Evolutionary conservation across 1,140 invertebrate species (phyloP).

Genomic region (Platorchestia sp.): DNA sequence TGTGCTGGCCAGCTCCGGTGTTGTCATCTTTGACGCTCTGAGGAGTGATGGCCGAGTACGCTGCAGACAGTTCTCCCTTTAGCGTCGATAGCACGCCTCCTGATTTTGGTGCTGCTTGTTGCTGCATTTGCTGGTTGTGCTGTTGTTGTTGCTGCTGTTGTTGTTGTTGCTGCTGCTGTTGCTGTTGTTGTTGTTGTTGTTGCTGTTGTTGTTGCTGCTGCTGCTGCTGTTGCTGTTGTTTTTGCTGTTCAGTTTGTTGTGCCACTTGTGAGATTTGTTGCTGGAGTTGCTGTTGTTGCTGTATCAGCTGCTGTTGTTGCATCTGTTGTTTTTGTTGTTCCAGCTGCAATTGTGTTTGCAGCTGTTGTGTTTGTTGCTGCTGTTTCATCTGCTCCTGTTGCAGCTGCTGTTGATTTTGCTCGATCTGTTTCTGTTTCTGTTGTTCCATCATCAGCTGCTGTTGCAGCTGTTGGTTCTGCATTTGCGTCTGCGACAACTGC

Average conservation of each 20-base stretch:
- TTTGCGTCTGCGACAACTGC: slow-evolving; percentile 32
- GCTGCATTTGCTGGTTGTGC: background rate
- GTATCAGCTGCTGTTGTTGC: slow-evolving; percentile 59
- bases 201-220: slow-evolving; percentile 21
- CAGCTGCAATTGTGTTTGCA: slow-evolving; percentile 53
- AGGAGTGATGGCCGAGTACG: slow-evolving; percentile 57
- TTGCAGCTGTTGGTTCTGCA: slow-evolving; percentile 48
- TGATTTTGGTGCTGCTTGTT: slow-evolving; percentile 52
- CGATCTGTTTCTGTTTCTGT: slow-evolving; percentile 58
- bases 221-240: slow-evolving; percentile 24
- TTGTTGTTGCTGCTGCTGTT: slow-evolving; percentile 52
- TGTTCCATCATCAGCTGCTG: slow-evolving; percentile 61
- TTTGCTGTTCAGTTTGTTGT: slow-evolving; percentile 38
- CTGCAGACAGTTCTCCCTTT: slow-evolving; percentile 32
- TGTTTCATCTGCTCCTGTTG: slow-evolving; percentile 54
- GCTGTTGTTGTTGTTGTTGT: slow-evolving; percentile 24
- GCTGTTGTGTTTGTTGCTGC: slow-evolving; percentile 58
- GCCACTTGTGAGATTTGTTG: slow-evolving; percentile 32
- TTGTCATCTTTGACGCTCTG: slow-evolving; percentile 58
- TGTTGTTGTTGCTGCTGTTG: slow-evolving; percentile 21
- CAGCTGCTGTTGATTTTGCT: slow-evolving; percentile 57
- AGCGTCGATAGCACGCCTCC: slow-evolving; percentile 15
- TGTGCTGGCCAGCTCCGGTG: background rate
- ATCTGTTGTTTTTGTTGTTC: slow-evolving; percentile 58
- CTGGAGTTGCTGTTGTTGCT: slow-evolving; percentile 52